A percentile compares a stretch with the other conserved stretches of the same genome.
Evolutionary conservation across 2,113 vertebrate species (phyloP).

Genomic region (Otolemur garnettii): DNA sequence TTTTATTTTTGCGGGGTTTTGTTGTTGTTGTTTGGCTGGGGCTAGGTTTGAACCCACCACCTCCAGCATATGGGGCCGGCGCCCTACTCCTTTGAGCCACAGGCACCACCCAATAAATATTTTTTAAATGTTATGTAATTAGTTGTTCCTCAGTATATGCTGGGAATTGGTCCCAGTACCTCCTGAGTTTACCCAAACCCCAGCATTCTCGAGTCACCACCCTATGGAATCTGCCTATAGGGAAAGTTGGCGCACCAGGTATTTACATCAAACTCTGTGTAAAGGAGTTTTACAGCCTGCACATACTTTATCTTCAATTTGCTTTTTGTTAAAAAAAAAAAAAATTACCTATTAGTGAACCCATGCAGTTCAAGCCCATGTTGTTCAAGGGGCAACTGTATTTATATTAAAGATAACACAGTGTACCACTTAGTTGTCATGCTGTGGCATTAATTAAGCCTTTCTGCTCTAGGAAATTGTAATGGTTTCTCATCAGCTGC

Average conservation of each 20-base stretch:
- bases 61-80: too few relatives aligned
- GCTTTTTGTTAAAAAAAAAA: background rate
- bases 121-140: constrained; percentile 16
- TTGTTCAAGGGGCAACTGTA: background rate
- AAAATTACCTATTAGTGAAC: background rate
- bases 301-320: background rate
- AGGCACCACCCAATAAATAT: background rate
- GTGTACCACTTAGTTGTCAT: background rate
- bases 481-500: constrained; percentile 45
- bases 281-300: background rate
- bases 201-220: background rate
- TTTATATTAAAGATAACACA: background rate
- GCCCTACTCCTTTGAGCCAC: too few relatives aligned
- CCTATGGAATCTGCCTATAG: background rate
- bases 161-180: background rate
- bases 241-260: background rate
- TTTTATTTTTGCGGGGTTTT: too few relatives aligned
- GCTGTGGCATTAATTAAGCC: constrained; percentile 12
- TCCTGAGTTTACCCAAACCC: background rate
- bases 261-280: background rate
- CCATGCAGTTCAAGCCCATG: background rate
- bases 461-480: constrained; percentile 30
- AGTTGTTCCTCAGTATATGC: background rate
- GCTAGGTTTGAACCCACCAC: too few relatives aligned
- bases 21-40: too few relatives aligned